Conservation (phyloP, 2,113 vertebrate genomes). For the Phocoena phocoena region DNA sequence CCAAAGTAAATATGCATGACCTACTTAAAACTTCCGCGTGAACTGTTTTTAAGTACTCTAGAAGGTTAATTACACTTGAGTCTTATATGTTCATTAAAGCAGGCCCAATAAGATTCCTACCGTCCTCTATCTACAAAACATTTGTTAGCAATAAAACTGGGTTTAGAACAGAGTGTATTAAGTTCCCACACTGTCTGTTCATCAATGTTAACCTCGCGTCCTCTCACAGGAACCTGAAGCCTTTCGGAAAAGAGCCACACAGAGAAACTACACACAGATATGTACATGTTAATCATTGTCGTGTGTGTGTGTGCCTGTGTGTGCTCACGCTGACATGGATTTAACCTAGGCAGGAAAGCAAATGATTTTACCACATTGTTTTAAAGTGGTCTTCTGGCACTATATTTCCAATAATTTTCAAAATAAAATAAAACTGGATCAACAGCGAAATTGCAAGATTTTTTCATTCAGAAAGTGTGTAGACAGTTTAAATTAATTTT, state of each 20-base stretch:
- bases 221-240: neutral
- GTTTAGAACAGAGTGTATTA: neutral
- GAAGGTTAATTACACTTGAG: constrained; percentile 34
- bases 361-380: neutral
- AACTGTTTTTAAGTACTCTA: constrained; percentile 17
- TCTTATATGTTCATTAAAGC: constrained; percentile 32
- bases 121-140: neutral
- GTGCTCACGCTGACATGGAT: neutral
- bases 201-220: neutral
- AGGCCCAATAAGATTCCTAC: constrained; percentile 6
- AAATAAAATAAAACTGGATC: constrained; percentile 34
- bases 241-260: neutral
- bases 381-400: neutral
- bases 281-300: neutral
- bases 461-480: constrained; percentile 14
- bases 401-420: neutral
- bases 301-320: neutral
- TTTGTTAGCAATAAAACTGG: constrained; percentile 23
- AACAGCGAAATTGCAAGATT: neutral
- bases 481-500: neutral
- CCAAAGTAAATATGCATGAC: constrained; percentile 17
- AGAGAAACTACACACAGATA: neutral
- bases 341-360: neutral
- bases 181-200: neutral
- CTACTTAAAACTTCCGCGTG: constrained; percentile 16